These are phyloP conservation scores for Maconellicoccus hirsutus DNA, from an alignment of 1,140 invertebrate genomes.

Conservation along the genomic window DNA sequence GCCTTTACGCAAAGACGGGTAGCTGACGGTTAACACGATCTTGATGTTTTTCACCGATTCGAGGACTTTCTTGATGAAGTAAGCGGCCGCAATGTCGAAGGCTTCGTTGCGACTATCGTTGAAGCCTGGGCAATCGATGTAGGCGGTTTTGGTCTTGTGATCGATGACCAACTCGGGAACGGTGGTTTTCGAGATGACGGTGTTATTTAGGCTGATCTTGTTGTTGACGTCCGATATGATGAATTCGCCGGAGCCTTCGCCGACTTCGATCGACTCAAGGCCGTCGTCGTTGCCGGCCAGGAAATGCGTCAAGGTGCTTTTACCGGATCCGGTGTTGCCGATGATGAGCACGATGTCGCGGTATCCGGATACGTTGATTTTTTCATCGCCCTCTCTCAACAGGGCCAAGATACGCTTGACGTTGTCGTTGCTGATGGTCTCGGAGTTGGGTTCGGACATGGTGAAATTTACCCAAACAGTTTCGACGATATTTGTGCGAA, in stretches of 20 bases:
- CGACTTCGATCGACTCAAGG: neutral
- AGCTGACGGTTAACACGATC: constrained; percentile 26
- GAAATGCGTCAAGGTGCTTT: constrained; percentile 28
- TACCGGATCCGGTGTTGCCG: constrained; percentile 30
- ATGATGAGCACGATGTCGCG: constrained; percentile 26
- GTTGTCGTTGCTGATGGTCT: neutral
- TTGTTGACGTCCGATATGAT: constrained; percentile 12
- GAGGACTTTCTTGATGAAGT: constrained; percentile 28
- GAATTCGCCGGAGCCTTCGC: neutral
- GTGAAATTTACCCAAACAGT: no score
- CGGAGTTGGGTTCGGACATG: neutral
- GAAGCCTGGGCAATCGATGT: constrained; percentile 31
- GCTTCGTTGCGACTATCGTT: constrained; percentile 27
- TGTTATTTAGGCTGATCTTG: constrained; percentile 18
- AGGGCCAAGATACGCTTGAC: neutral
- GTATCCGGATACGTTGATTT: neutral
- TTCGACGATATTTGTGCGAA: no score
- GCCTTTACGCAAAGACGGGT: constrained; percentile 25
- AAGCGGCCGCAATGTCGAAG: constrained; percentile 27
- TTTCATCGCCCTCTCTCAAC: neutral
- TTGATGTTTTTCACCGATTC: constrained; percentile 26
- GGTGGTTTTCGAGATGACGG: constrained; percentile 27
- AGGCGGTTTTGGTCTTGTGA: neutral
- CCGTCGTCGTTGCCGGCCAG: constrained; percentile 25
- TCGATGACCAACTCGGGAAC: constrained; percentile 27